Evolutionary conservation across 2,797 vertebrate genomes (phyloP).

Genomic region (Myotis pilosus): DNA sequence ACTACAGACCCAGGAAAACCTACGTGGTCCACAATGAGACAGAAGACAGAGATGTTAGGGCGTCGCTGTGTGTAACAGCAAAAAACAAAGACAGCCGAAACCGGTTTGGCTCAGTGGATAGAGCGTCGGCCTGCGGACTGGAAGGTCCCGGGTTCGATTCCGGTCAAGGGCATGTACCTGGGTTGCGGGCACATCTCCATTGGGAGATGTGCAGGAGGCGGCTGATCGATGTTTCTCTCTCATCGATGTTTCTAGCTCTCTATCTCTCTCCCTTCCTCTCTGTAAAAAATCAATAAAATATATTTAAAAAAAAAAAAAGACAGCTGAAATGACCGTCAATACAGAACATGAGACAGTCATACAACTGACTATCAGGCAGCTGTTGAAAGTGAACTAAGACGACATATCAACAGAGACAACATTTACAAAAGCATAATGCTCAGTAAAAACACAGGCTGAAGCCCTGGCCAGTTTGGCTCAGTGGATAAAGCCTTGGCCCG

Average conservation of each 20-base stretch:
- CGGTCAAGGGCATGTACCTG: too few species aligned
- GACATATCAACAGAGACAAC: background rate
- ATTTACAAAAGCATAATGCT: background rate
- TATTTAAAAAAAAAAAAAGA: background rate
- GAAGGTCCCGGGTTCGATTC: too few species aligned
- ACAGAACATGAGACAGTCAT: background rate
- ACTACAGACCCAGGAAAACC: background rate
- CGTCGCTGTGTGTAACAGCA: background rate
- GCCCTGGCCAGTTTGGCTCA: too few species aligned
- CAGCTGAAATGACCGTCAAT: background rate
- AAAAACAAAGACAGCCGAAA: background rate
- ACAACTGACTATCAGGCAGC: background rate
- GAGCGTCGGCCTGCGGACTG: too few species aligned
- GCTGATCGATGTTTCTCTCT: too few species aligned
- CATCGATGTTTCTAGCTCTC: too few species aligned
- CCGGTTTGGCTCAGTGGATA: too few species aligned
- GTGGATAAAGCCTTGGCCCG: too few species aligned
- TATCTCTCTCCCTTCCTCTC: too few species aligned
- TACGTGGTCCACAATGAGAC: background rate
- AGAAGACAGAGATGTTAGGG: background rate
- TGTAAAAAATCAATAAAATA: too few species aligned
- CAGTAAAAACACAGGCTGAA: conserved; percentile 17
- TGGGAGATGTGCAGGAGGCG: too few species aligned
- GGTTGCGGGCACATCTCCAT: too few species aligned
- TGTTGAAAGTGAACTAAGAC: background rate